Conservation (phyloP, 2,113 vertebrate genomes). For the Corythaeola cristata region DNA sequence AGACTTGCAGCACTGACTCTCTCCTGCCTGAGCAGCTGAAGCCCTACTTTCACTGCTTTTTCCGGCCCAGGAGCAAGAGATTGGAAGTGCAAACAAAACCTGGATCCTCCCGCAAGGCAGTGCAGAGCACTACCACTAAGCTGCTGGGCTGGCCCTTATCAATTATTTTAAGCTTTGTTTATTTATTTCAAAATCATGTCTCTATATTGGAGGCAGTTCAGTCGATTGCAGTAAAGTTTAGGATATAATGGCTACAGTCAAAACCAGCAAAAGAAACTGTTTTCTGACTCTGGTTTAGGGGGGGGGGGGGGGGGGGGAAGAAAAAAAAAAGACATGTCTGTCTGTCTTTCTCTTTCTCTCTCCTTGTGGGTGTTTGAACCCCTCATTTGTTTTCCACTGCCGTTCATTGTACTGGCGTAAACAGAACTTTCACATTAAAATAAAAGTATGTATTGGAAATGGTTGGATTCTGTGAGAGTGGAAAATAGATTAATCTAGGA, state of each 20-base stretch:
- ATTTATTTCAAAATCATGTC: slow-evolving; percentile 81
- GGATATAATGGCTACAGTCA: slow-evolving; percentile 67
- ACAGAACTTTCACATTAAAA: slow-evolving; percentile 55
- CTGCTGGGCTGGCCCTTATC: slow-evolving; percentile 61
- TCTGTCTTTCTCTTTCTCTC: slow-evolving; percentile 19
- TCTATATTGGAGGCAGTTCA: slow-evolving; percentile 66
- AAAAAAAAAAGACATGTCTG: neutral
- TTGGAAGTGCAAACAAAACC: neutral
- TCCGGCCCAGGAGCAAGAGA: slow-evolving; percentile 11
- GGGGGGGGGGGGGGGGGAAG: neutral
- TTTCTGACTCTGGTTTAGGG: slow-evolving; percentile 49
- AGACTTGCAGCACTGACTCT: slow-evolving; percentile 36
- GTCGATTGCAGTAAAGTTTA: slow-evolving; percentile 63
- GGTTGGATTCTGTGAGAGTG: slow-evolving; percentile 65
- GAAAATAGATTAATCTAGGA: slow-evolving; percentile 61
- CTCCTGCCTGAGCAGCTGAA: slow-evolving; percentile 22
- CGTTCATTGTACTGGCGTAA: slow-evolving; percentile 58
- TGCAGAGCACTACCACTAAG: slow-evolving; percentile 58
- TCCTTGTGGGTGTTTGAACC: slow-evolving; percentile 59
- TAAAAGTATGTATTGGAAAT: slow-evolving; percentile 68
- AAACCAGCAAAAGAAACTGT: slow-evolving; percentile 59
- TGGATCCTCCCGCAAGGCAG: slow-evolving; percentile 45
- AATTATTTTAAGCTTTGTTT: slow-evolving; percentile 53
- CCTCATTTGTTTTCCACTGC: slow-evolving; percentile 59
- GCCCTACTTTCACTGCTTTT: neutral